These are phyloP conservation scores for Phoebastria nigripes DNA, from an alignment of 2,797 vertebrate species.

Conservation along the genomic window DNA sequence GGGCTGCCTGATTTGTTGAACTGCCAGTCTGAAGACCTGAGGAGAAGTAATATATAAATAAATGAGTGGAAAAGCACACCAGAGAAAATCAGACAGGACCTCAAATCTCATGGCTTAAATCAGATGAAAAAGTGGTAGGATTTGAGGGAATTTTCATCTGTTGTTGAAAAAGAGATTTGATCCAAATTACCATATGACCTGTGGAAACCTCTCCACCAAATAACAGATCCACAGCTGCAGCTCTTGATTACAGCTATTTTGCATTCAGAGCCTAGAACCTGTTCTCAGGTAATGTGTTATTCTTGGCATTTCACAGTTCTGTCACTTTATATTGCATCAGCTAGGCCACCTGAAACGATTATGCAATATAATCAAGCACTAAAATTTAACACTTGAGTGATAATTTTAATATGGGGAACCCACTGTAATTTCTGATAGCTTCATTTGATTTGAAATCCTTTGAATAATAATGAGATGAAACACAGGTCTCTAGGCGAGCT, in stretches of 20 bases:
- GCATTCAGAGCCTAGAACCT: not conserved
- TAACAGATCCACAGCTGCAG: not conserved
- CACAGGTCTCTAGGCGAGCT: not conserved
- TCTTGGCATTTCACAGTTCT: not conserved
- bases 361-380: not conserved
- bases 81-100: not conserved
- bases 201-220: not conserved
- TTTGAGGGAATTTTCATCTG: not conserved
- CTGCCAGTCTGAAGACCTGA: not conserved
- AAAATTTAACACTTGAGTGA: not conserved
- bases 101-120: not conserved
- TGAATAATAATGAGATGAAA: slow-evolving; percentile 12
- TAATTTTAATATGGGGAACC: slow-evolving; percentile 12
- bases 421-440: not conserved
- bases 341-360: not conserved
- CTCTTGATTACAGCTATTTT: not conserved
- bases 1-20: not conserved
- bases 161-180: not conserved
- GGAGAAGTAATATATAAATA: not conserved
- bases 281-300: not conserved
- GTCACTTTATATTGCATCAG: not conserved
- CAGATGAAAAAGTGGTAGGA: not conserved
- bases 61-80: not conserved
- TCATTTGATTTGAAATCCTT: not conserved
- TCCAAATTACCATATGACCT: not conserved